Conservation (phyloP, 2,888 invertebrate species). For the Plagiodera versicolora region DNA sequence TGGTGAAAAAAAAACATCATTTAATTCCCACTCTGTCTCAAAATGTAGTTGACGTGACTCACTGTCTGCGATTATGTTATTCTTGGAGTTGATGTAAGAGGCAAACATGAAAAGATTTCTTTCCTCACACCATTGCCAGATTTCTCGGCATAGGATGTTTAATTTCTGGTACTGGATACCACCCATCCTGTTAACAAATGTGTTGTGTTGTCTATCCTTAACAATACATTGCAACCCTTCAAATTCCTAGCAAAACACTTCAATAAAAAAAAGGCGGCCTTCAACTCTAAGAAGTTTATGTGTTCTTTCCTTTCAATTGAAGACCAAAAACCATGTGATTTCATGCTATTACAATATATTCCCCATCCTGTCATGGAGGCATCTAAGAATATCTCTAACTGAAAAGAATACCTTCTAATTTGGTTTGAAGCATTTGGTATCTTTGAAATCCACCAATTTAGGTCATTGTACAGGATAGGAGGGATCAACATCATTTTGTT, state of each 20-base stretch:
- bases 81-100: constrained; percentile 14
- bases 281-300: constrained; percentile 17
- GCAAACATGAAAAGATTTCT: constrained; percentile 18
- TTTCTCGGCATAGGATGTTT: constrained; percentile 6
- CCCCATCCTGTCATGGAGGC: constrained; percentile 34
- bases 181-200: constrained; percentile 21
- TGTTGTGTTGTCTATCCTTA: constrained; percentile 13
- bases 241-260: constrained; percentile 14
- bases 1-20: background rate
- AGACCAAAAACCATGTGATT: constrained; percentile 32
- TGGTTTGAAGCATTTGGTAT: constrained; percentile 14
- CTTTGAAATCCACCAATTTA: constrained; percentile 31
- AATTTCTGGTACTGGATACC: constrained; percentile 12
- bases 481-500: constrained; percentile 12
- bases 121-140: constrained; percentile 25
- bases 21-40: constrained; percentile 7
- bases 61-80: constrained; percentile 14
- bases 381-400: constrained; percentile 30
- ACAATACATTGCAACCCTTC: background rate
- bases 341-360: constrained; percentile 20
- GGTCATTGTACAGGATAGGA: constrained; percentile 14
- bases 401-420: constrained; percentile 13
- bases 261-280: constrained; percentile 11
- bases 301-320: constrained; percentile 24
- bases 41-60: constrained; percentile 4